phyloP scores from a whole-genome alignment of 1,140 invertebrate genomes.

The Spodoptera frugiperda region DNA sequence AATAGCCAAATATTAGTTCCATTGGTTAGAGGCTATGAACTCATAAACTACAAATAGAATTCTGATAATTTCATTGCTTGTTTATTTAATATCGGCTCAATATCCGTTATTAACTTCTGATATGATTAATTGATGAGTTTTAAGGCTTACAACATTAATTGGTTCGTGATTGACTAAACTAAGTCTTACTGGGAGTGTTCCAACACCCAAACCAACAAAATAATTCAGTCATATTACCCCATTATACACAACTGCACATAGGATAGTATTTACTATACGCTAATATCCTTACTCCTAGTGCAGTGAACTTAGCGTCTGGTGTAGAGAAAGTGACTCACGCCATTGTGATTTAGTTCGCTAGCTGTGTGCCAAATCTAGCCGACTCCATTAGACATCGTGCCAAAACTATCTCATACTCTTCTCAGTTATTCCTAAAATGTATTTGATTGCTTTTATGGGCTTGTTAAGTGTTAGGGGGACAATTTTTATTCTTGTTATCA shows the following conservation, averaged over 20 bases:
- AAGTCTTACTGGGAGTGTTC: no score
- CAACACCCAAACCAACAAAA: no score
- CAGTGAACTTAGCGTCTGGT: constrained; percentile 58
- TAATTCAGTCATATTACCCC: no score
- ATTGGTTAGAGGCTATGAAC: constrained; percentile 54
- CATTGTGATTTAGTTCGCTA: constrained; percentile 16
- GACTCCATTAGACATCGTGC: constrained; percentile 9
- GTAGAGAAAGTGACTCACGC: constrained; percentile 53
- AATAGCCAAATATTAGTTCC: constrained; percentile 36
- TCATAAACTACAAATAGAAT: constrained; percentile 60
- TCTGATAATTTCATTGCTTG: constrained; percentile 31
- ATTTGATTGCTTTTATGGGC: not conserved
- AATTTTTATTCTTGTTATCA: not conserved
- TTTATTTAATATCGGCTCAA: constrained; percentile 26
- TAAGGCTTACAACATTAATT: not conserved
- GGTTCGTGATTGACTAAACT: not conserved
- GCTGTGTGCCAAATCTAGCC: constrained; percentile 23
- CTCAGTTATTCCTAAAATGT: constrained; percentile 13
- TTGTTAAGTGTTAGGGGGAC: not conserved
- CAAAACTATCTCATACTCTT: constrained; percentile 2
- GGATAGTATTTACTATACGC: no score
- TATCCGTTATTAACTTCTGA: constrained; percentile 24
- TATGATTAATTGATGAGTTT: constrained; percentile 4
- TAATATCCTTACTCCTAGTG: constrained; percentile 36
- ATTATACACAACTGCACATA: no score